These are phyloP conservation scores for Sporophila hypoxantha DNA, from an alignment of 2,113 vertebrate species.

Conservation along the genomic window DNA sequence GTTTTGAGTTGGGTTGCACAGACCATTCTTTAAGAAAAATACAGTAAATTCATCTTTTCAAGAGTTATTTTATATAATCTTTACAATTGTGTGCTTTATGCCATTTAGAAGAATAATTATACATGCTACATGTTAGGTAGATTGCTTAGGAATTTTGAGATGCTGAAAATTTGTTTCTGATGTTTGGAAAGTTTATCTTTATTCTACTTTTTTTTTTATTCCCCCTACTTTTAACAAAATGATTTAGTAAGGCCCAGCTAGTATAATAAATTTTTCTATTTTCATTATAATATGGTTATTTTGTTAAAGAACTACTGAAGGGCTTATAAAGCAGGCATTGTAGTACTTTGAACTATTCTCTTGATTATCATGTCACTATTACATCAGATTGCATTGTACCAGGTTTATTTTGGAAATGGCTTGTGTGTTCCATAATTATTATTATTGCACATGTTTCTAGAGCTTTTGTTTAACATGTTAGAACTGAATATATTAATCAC, in stretches of 20 bases:
- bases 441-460: not conserved
- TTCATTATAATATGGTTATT: not conserved
- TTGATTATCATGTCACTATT: not conserved
- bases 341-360: not conserved
- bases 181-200: not conserved
- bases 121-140: not conserved
- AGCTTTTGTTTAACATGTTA: slow-evolving; percentile 2
- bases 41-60: not conserved
- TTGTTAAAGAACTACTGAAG: not conserved
- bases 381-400: not conserved
- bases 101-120: not conserved
- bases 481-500: slow-evolving; percentile 14
- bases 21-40: not conserved
- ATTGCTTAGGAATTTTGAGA: not conserved
- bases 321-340: not conserved
- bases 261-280: not conserved
- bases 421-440: not conserved
- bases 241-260: not conserved
- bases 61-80: not conserved
- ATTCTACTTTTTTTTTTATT: not conserved
- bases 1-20: not conserved
- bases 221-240: not conserved
- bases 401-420: not conserved
- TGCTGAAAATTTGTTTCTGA: not conserved
- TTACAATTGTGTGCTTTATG: not conserved